Conservation (phyloP, 2,888 invertebrate genomes). For the Synanthedon vespiformis region DNA sequence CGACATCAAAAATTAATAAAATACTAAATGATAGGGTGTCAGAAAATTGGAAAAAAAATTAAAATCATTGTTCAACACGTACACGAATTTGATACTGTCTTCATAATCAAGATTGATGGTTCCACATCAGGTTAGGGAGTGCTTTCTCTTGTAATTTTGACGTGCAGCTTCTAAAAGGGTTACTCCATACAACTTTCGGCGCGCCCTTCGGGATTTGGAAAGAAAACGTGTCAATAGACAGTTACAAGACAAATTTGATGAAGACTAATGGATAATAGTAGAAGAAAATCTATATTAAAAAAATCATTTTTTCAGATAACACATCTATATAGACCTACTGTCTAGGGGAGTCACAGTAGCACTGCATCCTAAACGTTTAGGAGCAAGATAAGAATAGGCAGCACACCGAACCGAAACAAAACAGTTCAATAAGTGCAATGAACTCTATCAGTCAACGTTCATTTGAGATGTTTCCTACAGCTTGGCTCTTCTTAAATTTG, state of each 20-base stretch:
- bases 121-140: constrained; percentile 9
- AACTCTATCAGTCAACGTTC: no score
- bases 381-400: no score
- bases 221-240: constrained; percentile 7
- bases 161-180: neutral
- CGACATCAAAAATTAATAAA: no score
- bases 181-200: neutral
- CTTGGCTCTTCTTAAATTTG: no score
- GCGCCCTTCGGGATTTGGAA: constrained; percentile 8
- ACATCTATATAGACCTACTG: no score
- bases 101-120: constrained; percentile 27
- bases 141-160: constrained; percentile 11
- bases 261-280: constrained; percentile 1
- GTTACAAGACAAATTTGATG: constrained; percentile 1
- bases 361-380: no score
- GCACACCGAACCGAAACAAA: no score
- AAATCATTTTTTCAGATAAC: no score
- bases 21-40: no score
- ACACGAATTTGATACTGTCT: neutral
- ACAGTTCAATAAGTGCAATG: no score
- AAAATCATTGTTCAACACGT: neutral
- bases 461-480: no score
- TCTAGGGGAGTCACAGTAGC: no score
- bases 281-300: neutral
- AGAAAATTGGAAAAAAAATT: neutral